A percentile compares a stretch with the other conserved stretches of the same genome.
These are phyloP conservation scores for Pteropus rufus DNA, from an alignment of 2,797 vertebrate species.

Conservation along the genomic window DNA sequence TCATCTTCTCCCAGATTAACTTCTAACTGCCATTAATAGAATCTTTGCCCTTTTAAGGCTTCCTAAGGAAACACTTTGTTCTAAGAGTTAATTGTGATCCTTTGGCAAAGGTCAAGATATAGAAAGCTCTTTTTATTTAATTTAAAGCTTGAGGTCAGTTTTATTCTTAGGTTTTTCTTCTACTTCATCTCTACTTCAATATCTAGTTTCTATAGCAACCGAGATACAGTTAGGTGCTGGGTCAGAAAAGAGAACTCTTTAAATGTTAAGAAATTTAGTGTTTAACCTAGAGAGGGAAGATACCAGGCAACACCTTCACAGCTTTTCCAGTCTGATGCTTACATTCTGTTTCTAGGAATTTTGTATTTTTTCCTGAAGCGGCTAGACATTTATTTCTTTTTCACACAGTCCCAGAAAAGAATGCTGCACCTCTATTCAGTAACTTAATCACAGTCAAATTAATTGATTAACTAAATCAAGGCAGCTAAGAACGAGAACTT, in stretches of 20 bases:
- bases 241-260: constrained; percentile 39
- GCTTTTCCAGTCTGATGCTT: not conserved
- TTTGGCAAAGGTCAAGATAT: not conserved
- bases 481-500: not conserved
- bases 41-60: not conserved
- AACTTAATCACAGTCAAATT: not conserved
- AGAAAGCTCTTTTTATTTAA: not conserved
- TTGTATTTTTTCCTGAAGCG: not conserved
- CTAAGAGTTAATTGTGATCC: not conserved
- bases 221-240: not conserved
- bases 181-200: constrained; percentile 17
- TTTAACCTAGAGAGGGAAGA: not conserved
- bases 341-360: not conserved
- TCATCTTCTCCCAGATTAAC: not conserved
- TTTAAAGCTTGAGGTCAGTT: not conserved
- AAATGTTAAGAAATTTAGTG: constrained; percentile 45
- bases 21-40: not conserved
- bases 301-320: not conserved
- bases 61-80: not conserved
- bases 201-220: constrained; percentile 63
- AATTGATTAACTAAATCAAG: constrained; percentile 21
- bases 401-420: not conserved
- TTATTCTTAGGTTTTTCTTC: constrained; percentile 49
- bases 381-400: not conserved
- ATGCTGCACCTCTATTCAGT: not conserved